Base-by-base conservation (phyloP, 2,888 invertebrate genomes). In the Spodoptera littoralis region DNA sequence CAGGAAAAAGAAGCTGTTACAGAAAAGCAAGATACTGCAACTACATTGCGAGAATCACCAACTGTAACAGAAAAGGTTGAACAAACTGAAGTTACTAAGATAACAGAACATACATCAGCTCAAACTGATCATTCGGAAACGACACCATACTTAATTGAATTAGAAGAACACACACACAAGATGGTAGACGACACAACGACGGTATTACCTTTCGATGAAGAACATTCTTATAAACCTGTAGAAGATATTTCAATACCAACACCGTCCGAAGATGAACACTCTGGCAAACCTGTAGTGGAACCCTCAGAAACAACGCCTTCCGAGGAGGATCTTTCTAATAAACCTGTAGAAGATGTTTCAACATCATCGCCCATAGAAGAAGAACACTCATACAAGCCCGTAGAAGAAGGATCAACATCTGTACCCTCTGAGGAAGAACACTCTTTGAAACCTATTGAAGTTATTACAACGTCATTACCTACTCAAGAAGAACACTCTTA, bases 141-240 rank as follows among this genome's bases (percentile, higher is more conserved):
- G 12, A 90, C 88, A 3, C 87, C 89, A 56, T 88, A 88, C 67
- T 77, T 88, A 46, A 84, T 91, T 53, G 90, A 91, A 80, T 80
- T 92, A 60, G 85, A 91, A 77, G 89, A 90, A 76, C 91, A 92
- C 61, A 88, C 89, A 6, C 90, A 90, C 70, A 85, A 85, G 67
- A 61, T 58, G 24, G 57, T 74, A 27, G 83, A 85, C 60, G 84
- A 84, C 12, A 61, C 57, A 27, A 73, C 87, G 44, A 79, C 84
- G 24, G 55, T 49, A 6, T 53, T 59, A n/a, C 61, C 68, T 27
- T 11, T 36, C 30, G 61, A 56, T 44, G 80, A 78, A 60, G 68
- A 63, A 46, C 50, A 69, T 9, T 74, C 72, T 11, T 49, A 66
- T 48, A 59, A 59, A 48, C 44, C 13, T 47, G 50, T 44, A 13